A percentile compares a stretch with the other conserved stretches of the same genome.
These are phyloP conservation scores for Lydus trimaculatus DNA, from an alignment of 2,888 invertebrate genomes.

Conservation along the genomic window DNA sequence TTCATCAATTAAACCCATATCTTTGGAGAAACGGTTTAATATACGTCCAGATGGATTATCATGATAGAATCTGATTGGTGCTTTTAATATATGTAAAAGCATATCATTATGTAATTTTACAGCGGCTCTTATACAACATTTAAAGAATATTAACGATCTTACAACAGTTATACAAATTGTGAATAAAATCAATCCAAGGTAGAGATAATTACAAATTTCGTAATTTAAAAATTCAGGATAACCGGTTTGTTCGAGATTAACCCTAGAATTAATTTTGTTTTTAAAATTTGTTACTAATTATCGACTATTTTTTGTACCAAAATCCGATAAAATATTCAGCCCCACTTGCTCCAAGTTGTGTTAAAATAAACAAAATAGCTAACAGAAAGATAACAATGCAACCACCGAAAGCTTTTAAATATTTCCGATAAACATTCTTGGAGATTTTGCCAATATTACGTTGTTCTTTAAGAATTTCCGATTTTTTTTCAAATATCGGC, in stretches of 20 bases:
- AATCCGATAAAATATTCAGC: conserved; percentile 80
- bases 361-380: conserved; percentile 66
- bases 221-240: conserved; percentile 27
- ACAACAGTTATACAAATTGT: conserved; percentile 50
- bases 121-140: conserved; percentile 62
- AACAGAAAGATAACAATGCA: conserved; percentile 61
- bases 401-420: conserved; percentile 75
- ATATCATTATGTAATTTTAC: conserved; percentile 63
- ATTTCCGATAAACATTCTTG: conserved; percentile 67
- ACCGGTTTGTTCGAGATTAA: conserved; percentile 43
- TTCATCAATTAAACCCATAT: conserved; percentile 67
- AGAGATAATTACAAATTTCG: conserved; percentile 56
- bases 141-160: conserved; percentile 63
- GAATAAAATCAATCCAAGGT: conserved; percentile 34
- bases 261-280: conserved; percentile 38
- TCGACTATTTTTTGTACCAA: conserved; percentile 64
- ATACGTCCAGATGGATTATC: conserved; percentile 68
- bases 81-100: conserved; percentile 63
- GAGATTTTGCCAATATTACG: conserved; percentile 65
- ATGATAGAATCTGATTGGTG: conserved; percentile 72
- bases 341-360: conserved; percentile 75
- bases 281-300: background rate
- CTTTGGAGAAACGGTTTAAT: conserved; percentile 74
- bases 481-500: conserved; percentile 34
- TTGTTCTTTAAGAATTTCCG: conserved; percentile 63